Evolutionary conservation across 2,113 vertebrate genomes (phyloP).

Genomic region (Chionodraco myersi): DNA sequence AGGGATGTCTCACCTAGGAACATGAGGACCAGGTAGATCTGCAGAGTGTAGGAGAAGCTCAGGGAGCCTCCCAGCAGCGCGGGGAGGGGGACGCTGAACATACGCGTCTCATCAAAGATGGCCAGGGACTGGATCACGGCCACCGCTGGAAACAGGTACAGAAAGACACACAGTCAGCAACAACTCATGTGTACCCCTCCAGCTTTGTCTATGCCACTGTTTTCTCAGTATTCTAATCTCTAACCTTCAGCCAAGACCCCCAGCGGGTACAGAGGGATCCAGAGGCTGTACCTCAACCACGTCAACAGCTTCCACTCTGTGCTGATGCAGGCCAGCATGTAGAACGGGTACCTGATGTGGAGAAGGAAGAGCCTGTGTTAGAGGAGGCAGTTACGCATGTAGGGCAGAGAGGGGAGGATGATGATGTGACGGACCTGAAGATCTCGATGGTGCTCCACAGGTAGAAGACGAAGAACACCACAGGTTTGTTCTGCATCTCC

Average conservation of each 20-base stretch:
- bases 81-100: conserved; percentile 89
- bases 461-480: conserved; percentile 95
- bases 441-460: conserved; percentile 91
- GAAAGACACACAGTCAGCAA: background rate
- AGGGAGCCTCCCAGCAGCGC: conserved; percentile 85
- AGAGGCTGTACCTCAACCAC: conserved; percentile 91
- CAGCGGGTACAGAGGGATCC: conserved; percentile 93
- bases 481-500: conserved; percentile 92
- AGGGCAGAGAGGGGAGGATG: background rate
- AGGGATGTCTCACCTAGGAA: conserved; percentile 88
- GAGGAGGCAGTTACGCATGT: background rate
- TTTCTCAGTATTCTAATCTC: background rate
- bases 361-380: background rate
- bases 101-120: conserved; percentile 89
- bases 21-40: conserved; percentile 88
- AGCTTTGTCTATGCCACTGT: background rate
- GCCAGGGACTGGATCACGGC: conserved; percentile 92
- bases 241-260: conserved; percentile 92
- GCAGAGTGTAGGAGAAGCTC: conserved; percentile 91
- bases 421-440: conserved; percentile 85
- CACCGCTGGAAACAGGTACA: conserved; percentile 81
- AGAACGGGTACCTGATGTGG: conserved; percentile 89
- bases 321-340: conserved; percentile 91
- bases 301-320: conserved; percentile 92
- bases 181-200: background rate